phyloP scores from a whole-genome alignment of 1,140 invertebrate genomes.

The Zaprionus kolodkinae region DNA sequence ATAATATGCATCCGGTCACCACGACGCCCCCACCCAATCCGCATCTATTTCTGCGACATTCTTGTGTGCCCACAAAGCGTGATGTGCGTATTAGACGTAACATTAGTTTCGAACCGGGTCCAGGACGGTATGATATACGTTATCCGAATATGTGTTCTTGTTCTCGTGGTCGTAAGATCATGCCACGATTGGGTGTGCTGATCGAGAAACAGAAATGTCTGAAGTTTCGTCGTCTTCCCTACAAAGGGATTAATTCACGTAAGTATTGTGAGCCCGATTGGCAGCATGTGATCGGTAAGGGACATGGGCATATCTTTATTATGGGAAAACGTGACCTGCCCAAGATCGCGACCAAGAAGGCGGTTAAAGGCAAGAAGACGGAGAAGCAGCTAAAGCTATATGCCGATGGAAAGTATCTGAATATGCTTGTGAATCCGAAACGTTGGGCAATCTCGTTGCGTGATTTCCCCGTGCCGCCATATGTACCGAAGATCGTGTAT shows the following conservation, averaged over 20 bases:
- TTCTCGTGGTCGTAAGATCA: constrained; percentile 34
- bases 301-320: constrained; percentile 56
- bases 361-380: constrained; percentile 37
- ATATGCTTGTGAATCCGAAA: constrained; percentile 64
- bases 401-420: constrained; percentile 72
- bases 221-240: constrained; percentile 71
- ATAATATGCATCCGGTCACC: constrained; percentile 14
- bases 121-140: constrained; percentile 66
- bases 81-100: constrained; percentile 29
- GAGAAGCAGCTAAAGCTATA: constrained; percentile 62
- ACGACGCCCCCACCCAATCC: constrained; percentile 52
- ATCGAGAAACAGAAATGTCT: constrained; percentile 67
- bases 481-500: constrained; percentile 58
- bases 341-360: constrained; percentile 2
- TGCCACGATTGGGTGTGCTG: constrained; percentile 45
- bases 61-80: constrained; percentile 54
- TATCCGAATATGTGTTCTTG: constrained; percentile 60
- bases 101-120: constrained; percentile 63
- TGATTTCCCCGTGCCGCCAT: constrained; percentile 16
- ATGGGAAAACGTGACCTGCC: constrained; percentile 40
- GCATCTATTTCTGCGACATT: constrained; percentile 57
- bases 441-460: constrained; percentile 37
- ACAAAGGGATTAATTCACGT: constrained; percentile 44
- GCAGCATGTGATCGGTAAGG: constrained; percentile 62
- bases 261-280: constrained; percentile 65